Evolutionary conservation across 2,888 invertebrate species (phyloP).

Genomic region (Omphaloscelis lunosa): DNA sequence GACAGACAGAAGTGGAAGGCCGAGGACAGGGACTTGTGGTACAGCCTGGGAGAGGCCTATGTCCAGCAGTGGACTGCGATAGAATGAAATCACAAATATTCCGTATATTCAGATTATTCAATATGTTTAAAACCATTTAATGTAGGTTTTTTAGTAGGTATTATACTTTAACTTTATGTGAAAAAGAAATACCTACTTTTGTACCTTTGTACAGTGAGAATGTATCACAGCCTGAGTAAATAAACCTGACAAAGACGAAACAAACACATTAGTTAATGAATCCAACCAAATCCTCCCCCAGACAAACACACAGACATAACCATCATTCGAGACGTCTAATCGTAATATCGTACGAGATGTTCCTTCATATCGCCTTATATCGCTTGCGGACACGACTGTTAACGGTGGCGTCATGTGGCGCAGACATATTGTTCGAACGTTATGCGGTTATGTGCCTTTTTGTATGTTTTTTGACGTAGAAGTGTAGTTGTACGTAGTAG

Average conservation of each 20-base stretch:
- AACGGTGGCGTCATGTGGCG: slow-evolving; percentile 43
- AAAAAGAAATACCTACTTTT: not conserved
- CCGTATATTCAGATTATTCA: not conserved
- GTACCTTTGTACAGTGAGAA: not conserved
- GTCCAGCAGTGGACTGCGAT: too few species aligned
- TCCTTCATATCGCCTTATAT: slow-evolving; percentile 31
- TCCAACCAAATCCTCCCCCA: not conserved
- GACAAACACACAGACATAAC: slow-evolving; percentile 8
- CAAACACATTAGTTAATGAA: not conserved
- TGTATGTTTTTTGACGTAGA: not conserved
- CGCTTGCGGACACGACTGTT: slow-evolving; percentile 40
- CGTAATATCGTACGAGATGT: slow-evolving; percentile 16
- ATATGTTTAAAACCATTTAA: not conserved
- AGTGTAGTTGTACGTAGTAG: not conserved
- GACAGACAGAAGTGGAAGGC: too few species aligned
- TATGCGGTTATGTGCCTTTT: slow-evolving; percentile 26
- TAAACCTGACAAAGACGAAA: not conserved
- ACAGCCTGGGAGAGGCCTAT: too few species aligned
- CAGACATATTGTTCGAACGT: slow-evolving; percentile 42
- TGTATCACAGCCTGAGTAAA: not conserved
- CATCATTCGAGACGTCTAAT: slow-evolving; percentile 20
- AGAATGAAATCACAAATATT: not conserved
- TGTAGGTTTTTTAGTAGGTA: too few species aligned
- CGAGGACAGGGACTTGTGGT: too few species aligned
- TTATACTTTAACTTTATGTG: not conserved